Conservation (phyloP, 2,113 vertebrate species). For the Rhodinocichla rosea region DNA sequence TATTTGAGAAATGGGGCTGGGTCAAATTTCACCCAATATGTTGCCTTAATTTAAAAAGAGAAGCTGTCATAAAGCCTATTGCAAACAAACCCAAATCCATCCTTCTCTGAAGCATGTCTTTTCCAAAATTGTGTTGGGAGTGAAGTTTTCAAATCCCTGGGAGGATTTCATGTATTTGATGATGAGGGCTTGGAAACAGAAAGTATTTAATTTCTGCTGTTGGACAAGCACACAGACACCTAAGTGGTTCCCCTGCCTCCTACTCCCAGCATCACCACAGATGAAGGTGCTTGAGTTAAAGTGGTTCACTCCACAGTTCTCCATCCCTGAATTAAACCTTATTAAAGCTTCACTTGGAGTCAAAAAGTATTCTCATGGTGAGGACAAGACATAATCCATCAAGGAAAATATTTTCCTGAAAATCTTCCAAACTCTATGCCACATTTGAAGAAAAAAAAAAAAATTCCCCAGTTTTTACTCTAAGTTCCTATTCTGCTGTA, state of each 20-base stretch:
- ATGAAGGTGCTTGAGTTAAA: background rate
- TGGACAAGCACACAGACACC: background rate
- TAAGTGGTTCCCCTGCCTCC: background rate
- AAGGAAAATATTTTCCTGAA: background rate
- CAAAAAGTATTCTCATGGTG: background rate
- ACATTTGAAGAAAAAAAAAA: background rate
- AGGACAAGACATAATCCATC: background rate
- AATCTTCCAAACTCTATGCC: background rate
- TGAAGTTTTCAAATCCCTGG: background rate
- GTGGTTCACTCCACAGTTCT: background rate
- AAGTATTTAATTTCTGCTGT: background rate
- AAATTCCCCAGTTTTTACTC: background rate
- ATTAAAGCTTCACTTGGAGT: background rate
- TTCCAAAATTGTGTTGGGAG: background rate
- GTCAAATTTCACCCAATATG: background rate
- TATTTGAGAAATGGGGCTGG: background rate
- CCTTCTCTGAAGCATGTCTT: background rate
- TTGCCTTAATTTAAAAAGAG: background rate
- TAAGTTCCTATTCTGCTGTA: background rate
- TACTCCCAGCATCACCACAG: background rate
- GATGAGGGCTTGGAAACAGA: background rate
- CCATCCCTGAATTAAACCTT: background rate
- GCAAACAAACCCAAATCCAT: background rate
- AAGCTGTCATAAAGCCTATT: background rate
- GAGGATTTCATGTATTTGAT: rapidly evolving